These are phyloP conservation scores for Teleopsis dalmanni DNA, from an alignment of 1,140 invertebrate species.

Conservation along the genomic window DNA sequence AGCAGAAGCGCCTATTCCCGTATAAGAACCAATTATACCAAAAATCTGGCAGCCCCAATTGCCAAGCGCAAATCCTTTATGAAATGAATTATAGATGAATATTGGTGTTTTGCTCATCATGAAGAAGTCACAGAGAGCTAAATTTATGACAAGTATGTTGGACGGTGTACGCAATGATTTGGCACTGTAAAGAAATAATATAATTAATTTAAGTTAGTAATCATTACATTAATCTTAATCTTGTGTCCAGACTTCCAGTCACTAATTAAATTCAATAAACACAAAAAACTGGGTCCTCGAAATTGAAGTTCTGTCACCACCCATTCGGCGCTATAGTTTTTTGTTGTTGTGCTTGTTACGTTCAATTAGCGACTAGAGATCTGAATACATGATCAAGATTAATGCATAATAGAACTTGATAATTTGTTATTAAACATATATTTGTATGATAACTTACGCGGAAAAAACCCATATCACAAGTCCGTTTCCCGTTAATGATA, in stretches of 20 bases:
- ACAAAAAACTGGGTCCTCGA: too few species aligned
- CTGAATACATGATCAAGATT: too few species aligned
- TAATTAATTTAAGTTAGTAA: too few species aligned
- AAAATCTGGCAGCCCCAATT: slow-evolving; percentile 71
- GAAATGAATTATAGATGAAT: slow-evolving; percentile 60
- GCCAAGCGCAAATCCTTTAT: slow-evolving; percentile 67
- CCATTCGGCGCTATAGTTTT: too few species aligned
- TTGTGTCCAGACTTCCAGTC: too few species aligned
- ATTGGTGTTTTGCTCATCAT: slow-evolving; percentile 80
- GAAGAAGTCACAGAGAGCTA: slow-evolving; percentile 81
- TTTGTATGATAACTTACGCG: too few species aligned
- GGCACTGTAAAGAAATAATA: slow-evolving; percentile 52
- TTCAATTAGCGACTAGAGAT: too few species aligned
- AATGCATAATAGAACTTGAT: too few species aligned
- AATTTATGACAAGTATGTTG: slow-evolving; percentile 81
- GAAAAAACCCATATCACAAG: slow-evolving; percentile 82
- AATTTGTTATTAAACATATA: too few species aligned
- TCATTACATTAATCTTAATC: background rate
- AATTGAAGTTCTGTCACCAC: too few species aligned
- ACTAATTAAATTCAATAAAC: too few species aligned
- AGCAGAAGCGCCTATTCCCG: slow-evolving; percentile 73
- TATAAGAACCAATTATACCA: slow-evolving; percentile 65
- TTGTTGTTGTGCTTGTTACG: too few species aligned
- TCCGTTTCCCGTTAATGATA: slow-evolving; percentile 75
- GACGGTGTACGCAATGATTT: slow-evolving; percentile 82